Base-by-base conservation (phyloP, 2,888 invertebrate genomes). In the Volucella inflata region DNA sequence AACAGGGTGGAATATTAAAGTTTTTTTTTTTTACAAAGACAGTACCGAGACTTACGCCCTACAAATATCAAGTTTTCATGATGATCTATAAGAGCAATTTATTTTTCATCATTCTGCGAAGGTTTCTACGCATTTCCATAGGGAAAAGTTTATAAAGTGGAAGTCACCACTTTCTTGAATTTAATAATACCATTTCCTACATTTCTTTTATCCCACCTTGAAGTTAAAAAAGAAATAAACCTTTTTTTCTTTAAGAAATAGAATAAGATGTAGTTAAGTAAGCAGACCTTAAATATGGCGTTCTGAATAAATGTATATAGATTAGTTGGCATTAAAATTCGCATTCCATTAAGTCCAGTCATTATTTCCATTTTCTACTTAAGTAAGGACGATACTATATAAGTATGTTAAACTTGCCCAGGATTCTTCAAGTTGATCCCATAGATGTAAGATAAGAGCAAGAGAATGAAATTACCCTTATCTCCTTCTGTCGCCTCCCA, bases 1-100 rank as follows among this genome's bases (percentile, higher is more conserved):
- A 72, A 77, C 77, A 53, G 50, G 48, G 67, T 57, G 55, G 75
- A 76, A 76, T 80, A 81, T 72, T 71, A 64, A 80, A 80, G 62
- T 85, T 76, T 67, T 71, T 76, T 71, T 50, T 21, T 14, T 68
- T 38, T 51, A 50, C 55, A 65, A 55, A 12, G 3, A 50, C 9
- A 36, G 8, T 48, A 68, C 60, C 17, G 51, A 36, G 50, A 74
- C 68, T 68, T 36, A 30, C 55, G 74, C 36, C 51, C 51, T 68
- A 62, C 53, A 80, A 62, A 68, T 60, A 80, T 62, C 50, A 62
- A n/a, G 67, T 68, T 57, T 75, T 55, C 48, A 42, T 17, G 64
- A 70, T 71, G 48, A 78, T 78, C 70, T 57, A 81, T 51, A 64
- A 21, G 48, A 17, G 40, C 42, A 51, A 50, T 57, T 17, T n/a